A percentile compares a stretch with the other conserved stretches of the same genome.
Conservation (phyloP, 2,888 invertebrate species). For the Microctonus aethiopoides region DNA sequence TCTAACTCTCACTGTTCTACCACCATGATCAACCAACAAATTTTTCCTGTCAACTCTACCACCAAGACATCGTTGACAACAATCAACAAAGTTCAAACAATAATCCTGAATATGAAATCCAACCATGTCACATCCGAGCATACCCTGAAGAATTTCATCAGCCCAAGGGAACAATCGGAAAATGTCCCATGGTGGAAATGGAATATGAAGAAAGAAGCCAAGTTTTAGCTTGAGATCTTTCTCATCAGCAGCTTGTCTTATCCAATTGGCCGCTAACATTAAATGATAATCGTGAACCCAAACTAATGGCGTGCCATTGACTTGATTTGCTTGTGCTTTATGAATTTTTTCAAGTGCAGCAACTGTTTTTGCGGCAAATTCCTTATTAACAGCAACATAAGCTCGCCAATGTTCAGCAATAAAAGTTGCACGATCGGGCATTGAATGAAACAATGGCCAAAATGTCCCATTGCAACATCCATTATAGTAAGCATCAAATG, state of each 20-base stretch:
- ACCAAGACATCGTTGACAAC: conserved; percentile 87
- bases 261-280: conserved; percentile 92
- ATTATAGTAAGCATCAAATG: conserved; percentile 90
- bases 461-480: conserved; percentile 93
- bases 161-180: conserved; percentile 91
- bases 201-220: conserved; percentile 94
- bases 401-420: conserved; percentile 85
- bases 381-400: conserved; percentile 83
- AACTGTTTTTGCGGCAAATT: conserved; percentile 85
- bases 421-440: conserved; percentile 89
- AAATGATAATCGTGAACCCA: conserved; percentile 97
- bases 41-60: conserved; percentile 90
- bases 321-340: conserved; percentile 56
- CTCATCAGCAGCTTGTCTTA: conserved; percentile 86
- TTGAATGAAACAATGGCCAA: conserved; percentile 93
- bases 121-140: conserved; percentile 92
- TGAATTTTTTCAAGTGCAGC: conserved; percentile 57
- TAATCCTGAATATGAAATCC: conserved; percentile 93
- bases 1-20: conserved; percentile 84
- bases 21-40: conserved; percentile 87
- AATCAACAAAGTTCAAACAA: conserved; percentile 91
- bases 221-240: conserved; percentile 81
- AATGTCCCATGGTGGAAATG: conserved; percentile 95
- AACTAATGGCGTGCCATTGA: conserved; percentile 77
- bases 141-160: conserved; percentile 92